Evolutionary conservation across 2,888 invertebrate genomes (phyloP).

Genomic region (Chymomyza fuscimana): DNA sequence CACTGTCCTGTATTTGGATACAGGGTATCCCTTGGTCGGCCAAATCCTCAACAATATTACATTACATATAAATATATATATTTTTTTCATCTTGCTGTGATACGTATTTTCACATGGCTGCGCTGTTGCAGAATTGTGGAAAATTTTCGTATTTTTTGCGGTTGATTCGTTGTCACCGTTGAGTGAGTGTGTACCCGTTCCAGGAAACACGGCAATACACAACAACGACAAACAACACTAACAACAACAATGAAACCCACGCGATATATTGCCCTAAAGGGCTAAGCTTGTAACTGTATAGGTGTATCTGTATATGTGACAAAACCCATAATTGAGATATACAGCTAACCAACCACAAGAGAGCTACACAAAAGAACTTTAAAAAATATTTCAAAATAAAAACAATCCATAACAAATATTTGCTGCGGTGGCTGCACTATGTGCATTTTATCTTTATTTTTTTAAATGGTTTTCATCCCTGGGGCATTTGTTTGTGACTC

Average conservation of each 20-base stretch:
- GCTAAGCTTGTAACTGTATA: conserved; percentile 19
- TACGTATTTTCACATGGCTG: conserved; percentile 29
- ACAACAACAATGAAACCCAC: background rate
- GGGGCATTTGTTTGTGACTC: too few species aligned
- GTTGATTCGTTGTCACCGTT: conserved; percentile 52
- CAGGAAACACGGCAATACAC: too few species aligned
- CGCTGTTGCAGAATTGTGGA: conserved; percentile 17
- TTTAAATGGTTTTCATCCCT: background rate
- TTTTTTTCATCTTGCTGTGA: background rate
- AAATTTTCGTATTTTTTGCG: conserved; percentile 43
- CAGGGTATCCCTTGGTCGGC: background rate
- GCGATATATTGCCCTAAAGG: conserved; percentile 16
- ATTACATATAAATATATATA: background rate
- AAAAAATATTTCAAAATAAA: background rate
- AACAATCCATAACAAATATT: conserved; percentile 7
- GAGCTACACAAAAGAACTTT: background rate
- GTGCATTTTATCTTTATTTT: background rate
- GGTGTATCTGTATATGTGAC: background rate
- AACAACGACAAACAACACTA: background rate
- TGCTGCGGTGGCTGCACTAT: background rate
- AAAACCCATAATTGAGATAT: conserved; percentile 29
- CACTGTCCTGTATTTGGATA: background rate
- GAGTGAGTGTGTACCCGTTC: conserved; percentile 22
- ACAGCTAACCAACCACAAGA: conserved; percentile 1
- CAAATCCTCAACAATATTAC: background rate